Evolutionary conservation across 2,113 vertebrate species (phyloP), one percentile per base, ranked within the genome.

Genomic region (Psephotus haematonotus): DNA sequence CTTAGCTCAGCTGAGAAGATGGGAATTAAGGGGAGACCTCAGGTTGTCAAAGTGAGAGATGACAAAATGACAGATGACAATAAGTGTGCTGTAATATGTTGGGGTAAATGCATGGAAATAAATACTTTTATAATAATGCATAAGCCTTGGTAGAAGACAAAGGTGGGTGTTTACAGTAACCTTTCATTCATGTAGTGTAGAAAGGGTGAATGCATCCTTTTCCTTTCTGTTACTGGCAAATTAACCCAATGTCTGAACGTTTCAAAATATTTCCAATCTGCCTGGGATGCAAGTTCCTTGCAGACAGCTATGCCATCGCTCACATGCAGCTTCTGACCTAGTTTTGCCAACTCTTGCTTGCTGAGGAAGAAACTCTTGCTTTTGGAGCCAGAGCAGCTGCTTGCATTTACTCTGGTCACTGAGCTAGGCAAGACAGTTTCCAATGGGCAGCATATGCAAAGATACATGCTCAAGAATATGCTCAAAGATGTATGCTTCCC

Each of bases 381-480:
- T 70, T 17, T 17, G 15, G 28, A 63, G 49, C 24, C 31, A 37
- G 17, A 79, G 60, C 37, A 71, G 47, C 43, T 37, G 44, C 27
- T 43, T n/a, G 7, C 8, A 13, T 43, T 64, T 52, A 31, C n/a
- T 52, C 19, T 9, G 44, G 18, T n/a, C 57, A 24, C 52, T 1
- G 5, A 55, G 31, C 25, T 27, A 25, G 24, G 28, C 33, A 41
- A 62, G 79, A 44, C 5, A 27, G 50, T 33, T 88, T 60, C 23
- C 2, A 2, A 46, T 3, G 24, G 24, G 50, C 17, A 41, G 37
- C 78, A 17, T 3, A 35, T 3, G 37, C 15, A 35, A 8, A 46
- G 49, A 31, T 7, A 29, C 0, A 0, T 75, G 7, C 41, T 57
- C 25, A 27, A 18, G 27, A 59, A n/a, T 23, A 59, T 23, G 13